These are phyloP conservation scores for Poecile atricapillus DNA, from an alignment of 2,113 vertebrate species.

Conservation along the genomic window DNA sequence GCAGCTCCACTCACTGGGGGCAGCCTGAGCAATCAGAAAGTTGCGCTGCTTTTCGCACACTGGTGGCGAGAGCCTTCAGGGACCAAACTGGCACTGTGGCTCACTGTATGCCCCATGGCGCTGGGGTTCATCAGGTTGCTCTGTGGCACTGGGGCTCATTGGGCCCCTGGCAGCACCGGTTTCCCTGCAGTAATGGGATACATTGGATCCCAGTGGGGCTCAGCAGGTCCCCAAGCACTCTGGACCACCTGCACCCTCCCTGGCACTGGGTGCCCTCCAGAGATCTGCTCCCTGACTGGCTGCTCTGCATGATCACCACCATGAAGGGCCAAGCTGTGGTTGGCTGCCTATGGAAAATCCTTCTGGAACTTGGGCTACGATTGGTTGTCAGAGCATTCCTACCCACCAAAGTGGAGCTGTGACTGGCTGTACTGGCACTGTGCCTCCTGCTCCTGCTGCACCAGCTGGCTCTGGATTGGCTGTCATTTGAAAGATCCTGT, in stretches of 20 bases:
- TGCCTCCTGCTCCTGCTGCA: not conserved
- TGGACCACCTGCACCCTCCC: not conserved
- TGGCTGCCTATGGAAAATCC: not conserved
- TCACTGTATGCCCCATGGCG: not conserved
- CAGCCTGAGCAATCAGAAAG: not conserved
- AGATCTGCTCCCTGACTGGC: not conserved
- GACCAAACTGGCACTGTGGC: not conserved
- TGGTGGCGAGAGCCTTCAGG: not conserved
- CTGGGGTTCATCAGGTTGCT: not conserved
- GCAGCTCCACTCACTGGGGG: not conserved
- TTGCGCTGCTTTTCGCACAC: accelerated
- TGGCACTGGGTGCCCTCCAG: not conserved
- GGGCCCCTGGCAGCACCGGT: accelerated
- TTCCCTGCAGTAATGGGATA: not conserved
- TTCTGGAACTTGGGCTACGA: not conserved
- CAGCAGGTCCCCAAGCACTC: not conserved
- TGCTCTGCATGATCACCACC: not conserved
- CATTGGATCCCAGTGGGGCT: not conserved
- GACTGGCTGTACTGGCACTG: not conserved
- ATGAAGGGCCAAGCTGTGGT: not conserved
- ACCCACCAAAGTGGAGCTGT: not conserved
- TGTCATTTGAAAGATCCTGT: not conserved
- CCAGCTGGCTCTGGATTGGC: not conserved
- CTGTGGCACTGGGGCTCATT: not conserved
- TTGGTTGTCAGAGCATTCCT: not conserved